These are phyloP conservation scores for Julus scanicus DNA, from an alignment of 2,888 invertebrate species.

Conservation along the genomic window DNA sequence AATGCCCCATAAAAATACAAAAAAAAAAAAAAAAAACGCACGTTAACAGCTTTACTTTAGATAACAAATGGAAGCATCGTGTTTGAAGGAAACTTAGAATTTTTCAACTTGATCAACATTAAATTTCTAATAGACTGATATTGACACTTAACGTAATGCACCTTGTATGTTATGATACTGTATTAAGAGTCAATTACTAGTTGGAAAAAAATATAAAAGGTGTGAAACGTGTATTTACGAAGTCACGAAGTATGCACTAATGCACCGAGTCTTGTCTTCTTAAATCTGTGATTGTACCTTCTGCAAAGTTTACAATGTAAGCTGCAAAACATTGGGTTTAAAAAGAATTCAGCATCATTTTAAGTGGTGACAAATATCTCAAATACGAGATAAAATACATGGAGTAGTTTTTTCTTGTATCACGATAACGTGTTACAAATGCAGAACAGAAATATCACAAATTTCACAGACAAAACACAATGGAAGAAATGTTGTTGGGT, in stretches of 20 bases:
- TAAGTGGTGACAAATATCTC: constrained; percentile 31
- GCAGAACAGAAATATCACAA: background rate
- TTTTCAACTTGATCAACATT: background rate
- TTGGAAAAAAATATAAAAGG: background rate
- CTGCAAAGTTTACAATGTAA: background rate
- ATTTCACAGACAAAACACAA: too few relatives aligned
- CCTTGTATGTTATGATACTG: background rate
- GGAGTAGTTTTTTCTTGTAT: background rate
- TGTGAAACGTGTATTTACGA: background rate
- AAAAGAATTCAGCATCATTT: background rate
- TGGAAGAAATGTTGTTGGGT: background rate
- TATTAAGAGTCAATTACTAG: background rate
- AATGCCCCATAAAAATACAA: background rate
- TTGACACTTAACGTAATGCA: constrained; percentile 29
- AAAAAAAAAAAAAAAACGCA: background rate
- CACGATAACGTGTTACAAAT: too few relatives aligned
- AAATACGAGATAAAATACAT: background rate
- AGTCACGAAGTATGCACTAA: constrained; percentile 25
- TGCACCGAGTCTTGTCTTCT: background rate
- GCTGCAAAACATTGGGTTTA: background rate
- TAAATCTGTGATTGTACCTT: background rate
- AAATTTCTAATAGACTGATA: background rate
- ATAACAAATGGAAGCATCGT: constrained; percentile 29
- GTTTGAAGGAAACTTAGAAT: constrained; percentile 15
- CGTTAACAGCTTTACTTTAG: constrained; percentile 12